phyloP scores from a whole-genome alignment of 2,113 vertebrate genomes.

The Myodes glareolus region DNA sequence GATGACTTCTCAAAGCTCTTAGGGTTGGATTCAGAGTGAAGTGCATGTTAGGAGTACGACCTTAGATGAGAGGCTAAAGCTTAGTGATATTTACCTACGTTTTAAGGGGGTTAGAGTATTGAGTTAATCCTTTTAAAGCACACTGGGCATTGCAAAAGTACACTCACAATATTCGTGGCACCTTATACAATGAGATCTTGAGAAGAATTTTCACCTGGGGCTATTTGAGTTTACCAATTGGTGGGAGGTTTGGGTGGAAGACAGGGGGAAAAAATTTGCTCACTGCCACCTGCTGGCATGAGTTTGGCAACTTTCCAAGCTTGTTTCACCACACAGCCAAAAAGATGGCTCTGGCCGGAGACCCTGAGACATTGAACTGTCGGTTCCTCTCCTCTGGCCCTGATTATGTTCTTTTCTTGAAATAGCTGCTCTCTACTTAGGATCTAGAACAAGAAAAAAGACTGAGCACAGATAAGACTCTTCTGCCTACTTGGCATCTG shows the following conservation, averaged over 20 bases:
- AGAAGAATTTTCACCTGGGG: not conserved
- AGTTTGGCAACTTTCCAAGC: not conserved
- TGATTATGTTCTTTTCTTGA: not conserved
- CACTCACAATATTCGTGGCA: not conserved
- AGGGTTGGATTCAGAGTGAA: not conserved
- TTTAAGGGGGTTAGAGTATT: not conserved
- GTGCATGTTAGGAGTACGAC: not conserved
- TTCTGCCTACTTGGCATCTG: not conserved
- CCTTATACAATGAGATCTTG: not conserved
- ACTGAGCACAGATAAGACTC: not conserved
- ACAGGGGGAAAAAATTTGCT: not conserved
- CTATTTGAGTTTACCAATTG: not conserved
- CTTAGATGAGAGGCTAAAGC: not conserved
- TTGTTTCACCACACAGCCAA: not conserved
- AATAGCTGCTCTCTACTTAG: not conserved
- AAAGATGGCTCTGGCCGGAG: not conserved
- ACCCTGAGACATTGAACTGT: not conserved
- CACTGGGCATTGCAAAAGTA: not conserved
- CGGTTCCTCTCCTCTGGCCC: not conserved
- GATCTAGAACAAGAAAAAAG: slow-evolving; percentile 1
- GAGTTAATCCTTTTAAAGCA: slow-evolving; percentile 2
- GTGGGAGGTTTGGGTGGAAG: too few relatives aligned
- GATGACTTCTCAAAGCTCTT: not conserved
- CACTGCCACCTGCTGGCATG: slow-evolving; percentile 23
- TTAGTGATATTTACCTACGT: slow-evolving; percentile 1